These are phyloP conservation scores for Dendropsophus ebraccatus DNA, from an alignment of 2,113 vertebrate species.

Conservation along the genomic window DNA sequence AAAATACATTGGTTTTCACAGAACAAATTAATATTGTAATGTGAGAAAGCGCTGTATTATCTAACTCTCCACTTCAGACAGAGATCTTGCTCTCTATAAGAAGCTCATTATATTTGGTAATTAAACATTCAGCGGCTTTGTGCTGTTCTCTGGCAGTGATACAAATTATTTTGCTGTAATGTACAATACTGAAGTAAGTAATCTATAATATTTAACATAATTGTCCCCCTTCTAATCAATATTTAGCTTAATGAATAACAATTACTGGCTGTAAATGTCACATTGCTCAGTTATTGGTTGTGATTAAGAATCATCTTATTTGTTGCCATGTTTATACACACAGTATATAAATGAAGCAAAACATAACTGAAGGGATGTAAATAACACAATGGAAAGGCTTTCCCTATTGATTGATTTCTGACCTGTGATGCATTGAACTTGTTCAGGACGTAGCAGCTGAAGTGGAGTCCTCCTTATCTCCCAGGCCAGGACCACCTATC, in stretches of 20 bases:
- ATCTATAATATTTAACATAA: neutral
- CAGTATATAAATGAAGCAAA: neutral
- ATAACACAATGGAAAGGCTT: neutral
- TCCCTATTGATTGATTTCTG: neutral
- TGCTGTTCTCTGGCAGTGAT: neutral
- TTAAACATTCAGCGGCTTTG: constrained; percentile 3
- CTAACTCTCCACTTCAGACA: neutral
- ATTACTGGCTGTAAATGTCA: neutral
- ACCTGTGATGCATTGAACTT: neutral
- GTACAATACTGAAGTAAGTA: neutral
- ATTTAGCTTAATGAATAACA: neutral
- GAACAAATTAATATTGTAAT: neutral
- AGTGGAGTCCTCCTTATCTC: neutral
- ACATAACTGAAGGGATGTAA: neutral
- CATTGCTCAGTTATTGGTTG: neutral
- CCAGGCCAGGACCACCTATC: neutral
- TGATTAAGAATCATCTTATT: neutral
- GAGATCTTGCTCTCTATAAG: neutral
- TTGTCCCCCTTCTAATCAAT: neutral
- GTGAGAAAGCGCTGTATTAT: neutral
- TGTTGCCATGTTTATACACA: neutral
- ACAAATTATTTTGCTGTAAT: neutral
- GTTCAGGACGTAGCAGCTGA: neutral
- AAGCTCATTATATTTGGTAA: neutral
- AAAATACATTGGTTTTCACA: neutral